Conservation (phyloP, 2,797 vertebrate genomes). For the Coracias cyanogaster region DNA sequence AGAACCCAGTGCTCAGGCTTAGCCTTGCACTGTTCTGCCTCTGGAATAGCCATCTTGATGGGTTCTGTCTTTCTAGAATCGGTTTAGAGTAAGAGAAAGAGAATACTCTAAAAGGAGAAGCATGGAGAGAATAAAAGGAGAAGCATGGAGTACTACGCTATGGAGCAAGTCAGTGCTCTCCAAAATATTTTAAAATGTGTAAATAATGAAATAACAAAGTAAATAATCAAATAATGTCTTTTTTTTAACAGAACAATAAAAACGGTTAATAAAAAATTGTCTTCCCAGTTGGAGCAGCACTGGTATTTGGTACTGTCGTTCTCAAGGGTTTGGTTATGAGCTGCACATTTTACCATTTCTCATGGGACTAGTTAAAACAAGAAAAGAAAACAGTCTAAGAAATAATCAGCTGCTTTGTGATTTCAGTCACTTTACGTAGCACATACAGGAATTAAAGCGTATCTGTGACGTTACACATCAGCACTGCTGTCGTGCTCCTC, state of each 20-base stretch:
- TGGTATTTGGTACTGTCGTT: background rate
- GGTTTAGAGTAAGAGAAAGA: background rate
- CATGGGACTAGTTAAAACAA: background rate
- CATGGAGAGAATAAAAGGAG: background rate
- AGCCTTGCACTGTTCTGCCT: background rate
- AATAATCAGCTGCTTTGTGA: background rate
- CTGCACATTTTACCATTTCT: background rate
- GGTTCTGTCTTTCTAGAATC: background rate
- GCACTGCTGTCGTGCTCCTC: background rate
- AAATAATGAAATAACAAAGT: background rate
- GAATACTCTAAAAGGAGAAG: background rate
- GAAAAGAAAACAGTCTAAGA: background rate
- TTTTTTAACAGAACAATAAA: background rate
- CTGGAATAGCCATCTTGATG: background rate
- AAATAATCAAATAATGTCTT: background rate
- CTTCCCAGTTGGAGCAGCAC: background rate
- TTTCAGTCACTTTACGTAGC: background rate
- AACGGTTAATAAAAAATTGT: background rate
- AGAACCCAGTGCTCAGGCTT: background rate
- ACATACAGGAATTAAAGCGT: background rate
- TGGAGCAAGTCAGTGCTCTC: background rate
- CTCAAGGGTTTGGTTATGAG: background rate
- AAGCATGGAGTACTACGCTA: background rate
- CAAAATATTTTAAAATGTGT: background rate
- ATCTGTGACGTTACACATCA: rapidly evolving